Evolutionary conservation across 2,113 vertebrate species (phyloP).

Genomic region (Cheilinus undulatus): DNA sequence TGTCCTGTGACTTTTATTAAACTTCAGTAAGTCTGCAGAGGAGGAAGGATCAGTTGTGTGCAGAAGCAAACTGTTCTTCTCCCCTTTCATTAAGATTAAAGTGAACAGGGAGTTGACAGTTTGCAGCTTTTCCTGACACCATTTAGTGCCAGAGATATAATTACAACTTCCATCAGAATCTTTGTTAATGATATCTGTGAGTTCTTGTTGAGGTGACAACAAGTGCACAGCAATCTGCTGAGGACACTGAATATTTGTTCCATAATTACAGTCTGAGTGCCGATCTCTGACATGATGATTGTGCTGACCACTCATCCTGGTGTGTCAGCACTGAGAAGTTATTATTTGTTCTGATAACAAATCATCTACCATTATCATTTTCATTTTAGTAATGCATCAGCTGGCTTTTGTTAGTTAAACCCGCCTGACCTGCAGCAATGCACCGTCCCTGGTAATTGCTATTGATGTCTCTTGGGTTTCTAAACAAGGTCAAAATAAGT

Average conservation of each 20-base stretch:
- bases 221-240: not conserved
- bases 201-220: not conserved
- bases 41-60: not conserved
- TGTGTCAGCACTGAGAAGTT: conserved; percentile 10
- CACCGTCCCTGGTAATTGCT: too few relatives aligned
- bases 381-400: not conserved
- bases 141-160: not conserved
- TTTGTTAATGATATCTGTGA: not conserved
- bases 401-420: conserved; percentile 20
- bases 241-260: conserved; percentile 11
- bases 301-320: conserved; percentile 12
- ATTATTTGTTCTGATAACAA: conserved; percentile 32
- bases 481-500: too few relatives aligned
- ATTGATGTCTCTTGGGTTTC: too few relatives aligned
- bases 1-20: not conserved
- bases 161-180: not conserved
- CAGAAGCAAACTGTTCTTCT: not conserved
- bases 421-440: not conserved
- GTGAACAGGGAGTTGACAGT: not conserved
- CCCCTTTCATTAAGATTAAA: not conserved
- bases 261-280: conserved; percentile 32
- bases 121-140: not conserved
- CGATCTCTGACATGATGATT: conserved; percentile 22
- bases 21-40: not conserved
- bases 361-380: not conserved